These are phyloP conservation scores for Sipha flava DNA, from an alignment of 1,140 invertebrate species.

Conservation along the genomic window DNA sequence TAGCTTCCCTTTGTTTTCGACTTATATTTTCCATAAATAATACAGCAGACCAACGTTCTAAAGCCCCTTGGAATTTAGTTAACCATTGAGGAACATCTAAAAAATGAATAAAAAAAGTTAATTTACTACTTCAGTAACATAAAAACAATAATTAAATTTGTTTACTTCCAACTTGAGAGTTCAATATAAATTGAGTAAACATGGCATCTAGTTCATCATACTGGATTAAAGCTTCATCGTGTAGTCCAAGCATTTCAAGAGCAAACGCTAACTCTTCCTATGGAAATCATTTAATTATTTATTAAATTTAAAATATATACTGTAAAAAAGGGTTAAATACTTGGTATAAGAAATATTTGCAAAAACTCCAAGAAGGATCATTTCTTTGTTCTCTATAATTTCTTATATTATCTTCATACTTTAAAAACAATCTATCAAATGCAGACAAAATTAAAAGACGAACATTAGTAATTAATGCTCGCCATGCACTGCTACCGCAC, in stretches of 20 bases:
- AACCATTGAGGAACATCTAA: constrained; percentile 72
- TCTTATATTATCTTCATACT: constrained; percentile 86
- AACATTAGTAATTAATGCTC: constrained; percentile 70
- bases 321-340: constrained; percentile 45
- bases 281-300: constrained; percentile 41
- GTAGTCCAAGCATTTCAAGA: constrained; percentile 84
- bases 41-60: constrained; percentile 75
- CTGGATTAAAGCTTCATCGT: constrained; percentile 90
- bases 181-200: constrained; percentile 92
- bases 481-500: constrained; percentile 77
- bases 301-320: neutral
- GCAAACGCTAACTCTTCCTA: constrained; percentile 93
- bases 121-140: neutral
- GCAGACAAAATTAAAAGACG: constrained; percentile 74
- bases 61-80: constrained; percentile 60
- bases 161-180: constrained; percentile 72
- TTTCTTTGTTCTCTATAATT: constrained; percentile 82
- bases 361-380: constrained; percentile 87
- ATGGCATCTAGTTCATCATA: constrained; percentile 96
- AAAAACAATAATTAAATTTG: constrained; percentile 10
- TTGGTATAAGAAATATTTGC: constrained; percentile 86
- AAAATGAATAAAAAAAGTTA: constrained; percentile 36
- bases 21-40: constrained; percentile 60
- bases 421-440: constrained; percentile 74
- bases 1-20: constrained; percentile 57